Base-by-base conservation (phyloP, 2,888 invertebrate species). In the Melanotus villosus region DNA sequence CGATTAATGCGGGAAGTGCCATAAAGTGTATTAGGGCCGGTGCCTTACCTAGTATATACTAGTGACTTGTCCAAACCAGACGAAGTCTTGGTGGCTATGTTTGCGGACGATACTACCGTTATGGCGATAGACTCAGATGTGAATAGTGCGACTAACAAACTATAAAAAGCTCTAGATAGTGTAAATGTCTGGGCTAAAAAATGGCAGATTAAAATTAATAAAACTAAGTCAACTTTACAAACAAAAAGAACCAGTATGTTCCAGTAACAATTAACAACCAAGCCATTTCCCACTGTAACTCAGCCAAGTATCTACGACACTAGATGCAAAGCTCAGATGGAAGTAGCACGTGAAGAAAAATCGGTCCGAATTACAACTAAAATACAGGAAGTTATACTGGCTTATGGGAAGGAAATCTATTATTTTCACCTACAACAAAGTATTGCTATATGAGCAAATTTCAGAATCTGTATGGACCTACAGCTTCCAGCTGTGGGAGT, bases 191-290 rank as follows among this genome's bases (percentile, higher is more conserved):
- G n/a, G n/a, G n/a, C n/a, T n/a, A n/a, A n/a, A n/a, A n/a, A n/a
- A n/a, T n/a, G n/a, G n/a, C n/a, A n/a, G n/a, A n/a, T n/a, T n/a
- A n/a, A 57, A 32, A 18, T 1, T 73, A 75, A 65, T 75, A 71
- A 6, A 41, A 54, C 4, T 71, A 75, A 14, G 59, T 72, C 16
- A 75, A 71, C n/a, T 73, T 74, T 38, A 69, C 75, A 21, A 67
- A 45, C 12, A 60, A 70, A 54, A 70, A 62, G 50, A 73, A 36
- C 45, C 58, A 52, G 36, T 47, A 47, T 12, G 21, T 47, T 12
- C 10, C 47, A n/a, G 47, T 47, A 21, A 47, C 21, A 47, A 47
- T 47, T 21, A 47, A 47, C n/a, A 47, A 47, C 47, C 47, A 47
- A 47, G 12, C 10, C 2, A 52, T 41, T 41, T 45, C 54, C 26